phyloP scores from a whole-genome alignment of 2,888 invertebrate species.

The Flexamia atlantica region DNA sequence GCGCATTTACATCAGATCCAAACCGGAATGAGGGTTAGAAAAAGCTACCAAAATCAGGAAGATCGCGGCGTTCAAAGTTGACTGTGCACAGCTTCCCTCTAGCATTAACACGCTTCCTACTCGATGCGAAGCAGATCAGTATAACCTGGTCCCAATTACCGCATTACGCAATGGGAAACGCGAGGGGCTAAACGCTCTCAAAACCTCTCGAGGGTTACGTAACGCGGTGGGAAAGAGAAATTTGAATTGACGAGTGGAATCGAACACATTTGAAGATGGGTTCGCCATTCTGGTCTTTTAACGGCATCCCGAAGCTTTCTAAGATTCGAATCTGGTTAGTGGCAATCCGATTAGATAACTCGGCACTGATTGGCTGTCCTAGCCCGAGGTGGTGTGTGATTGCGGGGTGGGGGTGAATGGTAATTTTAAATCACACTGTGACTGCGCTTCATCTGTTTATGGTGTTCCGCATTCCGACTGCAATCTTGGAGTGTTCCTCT shows the following conservation, averaged over 20 bases:
- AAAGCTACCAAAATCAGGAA: background rate
- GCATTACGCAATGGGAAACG: constrained; percentile 2
- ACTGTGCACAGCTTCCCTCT: background rate
- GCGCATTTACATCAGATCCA: background rate
- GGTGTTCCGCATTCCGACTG: background rate
- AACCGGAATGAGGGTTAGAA: background rate
- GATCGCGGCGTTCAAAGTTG: background rate
- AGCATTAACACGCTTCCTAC: background rate
- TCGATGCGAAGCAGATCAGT: background rate
- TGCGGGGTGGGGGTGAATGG: background rate
- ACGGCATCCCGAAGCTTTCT: constrained; percentile 14
- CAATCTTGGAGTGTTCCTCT: background rate
- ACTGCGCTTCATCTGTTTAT: background rate
- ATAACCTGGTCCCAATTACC: constrained; percentile 39
- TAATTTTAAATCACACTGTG: background rate
- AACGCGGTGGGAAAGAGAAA: constrained; percentile 33
- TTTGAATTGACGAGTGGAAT: constrained; percentile 22
- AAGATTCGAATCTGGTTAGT: constrained; percentile 41
- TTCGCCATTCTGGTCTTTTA: constrained; percentile 29
- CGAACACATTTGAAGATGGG: constrained; percentile 36
- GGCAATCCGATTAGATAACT: constrained; percentile 31
- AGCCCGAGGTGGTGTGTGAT: background rate
- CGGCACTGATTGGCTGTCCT: constrained; percentile 2
- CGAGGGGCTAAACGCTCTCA: constrained; percentile 30
- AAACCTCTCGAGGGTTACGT: background rate